These are phyloP conservation scores for Struthidea cinerea DNA, from an alignment of 2,113 vertebrate species.

Conservation along the genomic window DNA sequence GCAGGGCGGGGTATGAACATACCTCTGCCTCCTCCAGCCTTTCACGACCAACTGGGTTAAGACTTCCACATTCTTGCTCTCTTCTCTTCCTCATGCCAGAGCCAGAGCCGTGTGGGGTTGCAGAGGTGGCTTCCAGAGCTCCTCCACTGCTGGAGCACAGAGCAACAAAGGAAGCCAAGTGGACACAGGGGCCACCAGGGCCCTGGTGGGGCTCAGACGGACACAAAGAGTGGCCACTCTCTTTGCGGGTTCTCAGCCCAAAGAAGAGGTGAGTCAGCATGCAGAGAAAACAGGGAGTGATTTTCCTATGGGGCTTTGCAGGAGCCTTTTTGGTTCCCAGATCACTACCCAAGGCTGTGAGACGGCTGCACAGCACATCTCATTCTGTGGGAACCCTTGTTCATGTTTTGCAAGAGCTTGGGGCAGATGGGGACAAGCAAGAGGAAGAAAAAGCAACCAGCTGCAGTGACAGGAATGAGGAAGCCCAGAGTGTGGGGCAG, in stretches of 20 bases:
- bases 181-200: background rate
- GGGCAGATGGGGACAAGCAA: background rate
- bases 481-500: background rate
- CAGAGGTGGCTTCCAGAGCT: background rate
- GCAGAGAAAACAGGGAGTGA: background rate
- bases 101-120: fast-evolving
- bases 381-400: background rate
- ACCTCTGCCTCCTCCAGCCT: background rate
- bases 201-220: background rate
- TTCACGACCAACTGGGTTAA: background rate
- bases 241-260: background rate
- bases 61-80: background rate
- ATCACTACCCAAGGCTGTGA: background rate
- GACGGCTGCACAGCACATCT: background rate
- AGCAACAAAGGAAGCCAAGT: background rate
- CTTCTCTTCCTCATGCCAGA: background rate
- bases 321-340: background rate
- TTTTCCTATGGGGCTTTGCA: background rate
- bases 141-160: background rate
- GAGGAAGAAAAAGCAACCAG: background rate
- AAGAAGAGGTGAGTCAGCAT: background rate
- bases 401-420: background rate
- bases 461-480: background rate
- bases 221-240: background rate
- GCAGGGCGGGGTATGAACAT: background rate